A percentile compares a stretch with the other conserved stretches of the same genome.
Evolutionary conservation across 2,113 vertebrate genomes (phyloP).

Genomic region (Oncorhynchus keta): DNA sequence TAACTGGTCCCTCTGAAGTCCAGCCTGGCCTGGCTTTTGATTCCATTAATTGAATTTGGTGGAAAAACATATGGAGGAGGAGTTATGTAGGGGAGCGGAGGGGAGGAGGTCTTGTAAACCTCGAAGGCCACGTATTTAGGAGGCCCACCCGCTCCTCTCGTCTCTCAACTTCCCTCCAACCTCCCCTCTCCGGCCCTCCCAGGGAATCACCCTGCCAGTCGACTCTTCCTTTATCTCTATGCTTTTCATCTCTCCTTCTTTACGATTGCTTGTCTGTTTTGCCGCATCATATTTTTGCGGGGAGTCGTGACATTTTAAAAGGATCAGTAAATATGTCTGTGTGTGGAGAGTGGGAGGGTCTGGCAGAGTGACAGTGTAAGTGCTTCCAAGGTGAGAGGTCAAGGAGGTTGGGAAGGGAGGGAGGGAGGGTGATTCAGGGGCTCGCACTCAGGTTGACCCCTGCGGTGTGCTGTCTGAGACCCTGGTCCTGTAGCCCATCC

Average conservation of each 20-base stretch:
- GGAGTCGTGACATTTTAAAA: slow-evolving; percentile 51
- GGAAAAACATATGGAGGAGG: slow-evolving; percentile 58
- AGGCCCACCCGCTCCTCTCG: slow-evolving; percentile 48
- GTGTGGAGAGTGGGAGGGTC: slow-evolving; percentile 28
- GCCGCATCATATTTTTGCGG: slow-evolving; percentile 36
- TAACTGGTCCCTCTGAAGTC: slow-evolving; percentile 48
- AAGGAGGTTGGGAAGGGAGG: slow-evolving; percentile 27
- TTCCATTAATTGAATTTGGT: slow-evolving; percentile 61
- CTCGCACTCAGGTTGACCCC: slow-evolving; percentile 50
- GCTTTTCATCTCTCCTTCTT: slow-evolving; percentile 31
- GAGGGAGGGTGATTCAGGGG: slow-evolving; percentile 6
- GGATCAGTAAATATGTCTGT: slow-evolving; percentile 31
- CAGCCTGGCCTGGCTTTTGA: slow-evolving; percentile 50
- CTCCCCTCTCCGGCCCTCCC: background rate
- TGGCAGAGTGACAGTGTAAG: slow-evolving; percentile 51
- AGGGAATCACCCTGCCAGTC: slow-evolving; percentile 20
- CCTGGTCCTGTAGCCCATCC: background rate
- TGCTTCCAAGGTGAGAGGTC: slow-evolving; percentile 58
- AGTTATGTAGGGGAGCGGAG: slow-evolving; percentile 15
- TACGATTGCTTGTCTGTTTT: slow-evolving; percentile 26
- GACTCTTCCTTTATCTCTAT: slow-evolving; percentile 37
- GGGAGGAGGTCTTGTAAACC: slow-evolving; percentile 36
- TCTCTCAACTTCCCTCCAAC: background rate
- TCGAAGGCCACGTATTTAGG: slow-evolving; percentile 55
- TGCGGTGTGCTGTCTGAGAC: slow-evolving; percentile 12